Conservation (phyloP, 2,797 vertebrate species). For the Chaetodon trifasciatus region DNA sequence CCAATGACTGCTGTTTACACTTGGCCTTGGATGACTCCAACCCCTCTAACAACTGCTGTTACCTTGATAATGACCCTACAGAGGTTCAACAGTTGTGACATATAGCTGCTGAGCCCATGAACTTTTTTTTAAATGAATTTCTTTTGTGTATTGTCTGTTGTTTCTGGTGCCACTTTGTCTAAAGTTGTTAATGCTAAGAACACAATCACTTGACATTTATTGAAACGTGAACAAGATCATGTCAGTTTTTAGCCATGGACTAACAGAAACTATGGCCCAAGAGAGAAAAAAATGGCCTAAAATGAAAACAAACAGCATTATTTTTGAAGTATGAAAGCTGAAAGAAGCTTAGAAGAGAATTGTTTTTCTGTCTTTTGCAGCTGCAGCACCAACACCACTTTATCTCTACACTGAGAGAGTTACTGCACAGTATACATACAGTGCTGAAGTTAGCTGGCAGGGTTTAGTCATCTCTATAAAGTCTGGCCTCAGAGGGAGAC, state of each 20-base stretch:
- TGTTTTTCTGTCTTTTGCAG: conserved; percentile 11
- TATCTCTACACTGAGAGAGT: conserved; percentile 38
- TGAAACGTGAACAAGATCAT: background rate
- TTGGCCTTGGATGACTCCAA: too few relatives aligned
- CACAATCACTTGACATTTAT: background rate
- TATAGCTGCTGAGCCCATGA: background rate
- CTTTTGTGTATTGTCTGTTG: background rate
- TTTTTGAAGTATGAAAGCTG: conserved; percentile 14
- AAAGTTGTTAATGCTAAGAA: conserved; percentile 3
- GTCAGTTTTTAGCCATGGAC: background rate
- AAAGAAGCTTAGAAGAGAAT: conserved; percentile 32
- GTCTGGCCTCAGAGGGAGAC: conserved; percentile 57
- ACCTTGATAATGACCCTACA: too few relatives aligned
- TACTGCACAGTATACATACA: conserved; percentile 21
- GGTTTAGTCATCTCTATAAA: conserved; percentile 61
- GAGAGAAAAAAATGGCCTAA: background rate
- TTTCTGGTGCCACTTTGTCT: background rate
- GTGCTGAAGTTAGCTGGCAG: conserved; percentile 39
- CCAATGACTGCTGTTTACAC: too few relatives aligned
- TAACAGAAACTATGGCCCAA: background rate
- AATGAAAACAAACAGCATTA: conserved; percentile 13
- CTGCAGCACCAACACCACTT: conserved; percentile 14
- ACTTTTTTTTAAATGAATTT: background rate
- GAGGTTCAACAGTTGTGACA: background rate
- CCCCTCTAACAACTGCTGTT: too few relatives aligned